Base-by-base conservation (phyloP, 2,797 vertebrate species). In the Clamator glandarius region DNA sequence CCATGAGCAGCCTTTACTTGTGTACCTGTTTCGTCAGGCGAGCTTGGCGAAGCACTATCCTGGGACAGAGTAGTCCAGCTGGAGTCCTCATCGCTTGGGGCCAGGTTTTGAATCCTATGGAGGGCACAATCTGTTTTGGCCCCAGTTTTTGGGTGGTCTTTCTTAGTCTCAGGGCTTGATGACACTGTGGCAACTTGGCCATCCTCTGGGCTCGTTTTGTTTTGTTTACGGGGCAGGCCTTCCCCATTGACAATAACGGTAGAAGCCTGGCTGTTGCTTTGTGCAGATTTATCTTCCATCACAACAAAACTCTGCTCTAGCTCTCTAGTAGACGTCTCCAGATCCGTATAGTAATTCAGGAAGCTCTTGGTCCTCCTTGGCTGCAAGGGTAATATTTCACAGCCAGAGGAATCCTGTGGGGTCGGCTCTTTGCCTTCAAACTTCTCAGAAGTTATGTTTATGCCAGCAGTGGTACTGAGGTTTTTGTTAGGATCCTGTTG, bases 21-120 rank as follows among this genome's bases (percentile, higher is more conserved):
- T 7, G 3, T 98, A 99, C 99, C 99, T 98, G 98, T 97, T 91
- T 99, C 99, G 1, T 98, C 98, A 1, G 99, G 99, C 0, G 98
- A 99, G 94, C 98, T 98, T 2, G 98, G 98, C 0, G 99, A 99
- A 51, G 99, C 98, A 0, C 99, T 99, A 96, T 99, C 99, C 80
- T 99, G 99, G 48, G 99, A 99, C 89, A 99, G 94, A 0, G 99
- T 99, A 14, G 99, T 99, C 99, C 99, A 99, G 97, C 99, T 99
- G 52, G 99, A 99, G 92, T 99, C 99, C 95, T 99, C 99, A 23
- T 99, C 99, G 2, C 99, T 99, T 3, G 99, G 99, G 12, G 98
- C 99, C 97, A 99, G 57, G 97, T 99, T 99, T 97, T 99, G 99
- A 97, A 99, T 99, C 58, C 98, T 98, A 25, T 99, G 98, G 17